Evolutionary conservation across 2,113 vertebrate species (phyloP).

Genomic region (Dromaius novaehollandiae): DNA sequence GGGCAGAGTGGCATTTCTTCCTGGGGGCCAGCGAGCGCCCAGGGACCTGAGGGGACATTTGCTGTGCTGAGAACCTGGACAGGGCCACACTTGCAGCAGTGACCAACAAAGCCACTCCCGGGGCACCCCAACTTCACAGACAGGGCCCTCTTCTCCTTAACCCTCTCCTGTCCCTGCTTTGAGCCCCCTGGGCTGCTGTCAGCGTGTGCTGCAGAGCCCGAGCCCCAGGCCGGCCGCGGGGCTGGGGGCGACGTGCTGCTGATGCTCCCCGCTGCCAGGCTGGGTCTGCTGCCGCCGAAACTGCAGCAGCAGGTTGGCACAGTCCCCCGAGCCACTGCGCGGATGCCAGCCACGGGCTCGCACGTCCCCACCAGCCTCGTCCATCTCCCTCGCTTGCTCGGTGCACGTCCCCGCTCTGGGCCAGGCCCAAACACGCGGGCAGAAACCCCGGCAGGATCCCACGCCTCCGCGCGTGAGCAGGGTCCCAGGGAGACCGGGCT

Average conservation of each 20-base stretch:
- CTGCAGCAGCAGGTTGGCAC: background rate
- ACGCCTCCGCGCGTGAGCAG: background rate
- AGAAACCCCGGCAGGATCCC: background rate
- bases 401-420: background rate
- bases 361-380: background rate
- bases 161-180: background rate
- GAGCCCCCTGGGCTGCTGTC: background rate
- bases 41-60: background rate
- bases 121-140: background rate
- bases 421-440: too few species aligned
- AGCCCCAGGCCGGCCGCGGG: background rate
- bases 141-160: accelerated
- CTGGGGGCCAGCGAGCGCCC: background rate
- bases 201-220: background rate
- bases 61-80: background rate
- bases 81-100: background rate
- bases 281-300: accelerated
- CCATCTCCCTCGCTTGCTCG: background rate
- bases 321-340: accelerated
- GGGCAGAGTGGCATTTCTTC: background rate
- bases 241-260: background rate
- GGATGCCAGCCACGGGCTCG: background rate
- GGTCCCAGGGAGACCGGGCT: background rate
- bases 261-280: background rate
- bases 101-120: background rate